Base-by-base conservation (phyloP, 2,797 vertebrate genomes). In the Hozukius guyotensis region DNA sequence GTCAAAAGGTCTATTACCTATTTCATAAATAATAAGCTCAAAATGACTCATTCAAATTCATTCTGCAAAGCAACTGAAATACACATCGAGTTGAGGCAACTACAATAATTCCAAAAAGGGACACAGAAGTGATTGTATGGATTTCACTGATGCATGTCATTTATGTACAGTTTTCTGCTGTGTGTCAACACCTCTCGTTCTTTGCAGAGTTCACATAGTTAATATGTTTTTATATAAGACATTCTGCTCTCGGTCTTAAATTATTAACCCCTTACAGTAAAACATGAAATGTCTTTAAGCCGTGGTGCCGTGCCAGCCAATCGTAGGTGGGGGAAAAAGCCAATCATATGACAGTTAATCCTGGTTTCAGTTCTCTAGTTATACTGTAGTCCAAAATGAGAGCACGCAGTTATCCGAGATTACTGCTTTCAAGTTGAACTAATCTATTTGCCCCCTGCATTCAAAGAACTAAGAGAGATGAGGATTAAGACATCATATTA, bases 381-480 rank as follows among this genome's bases (percentile, higher is more conserved):
- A 31, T 25, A 53, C 52, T 62, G 55, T 69, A 67, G 52, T 68
- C n/a, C 49, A 71, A 49, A 56, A 69, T 46, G 38, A 57, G 34
- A 72, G 34, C 46, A 53, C 2, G 8, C 34, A 18, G 24, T 73
- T 63, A 67, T 77, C 34, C 34, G 64, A 69, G 75, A 85, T 80
- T 67, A 83, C 59, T 57, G 60, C 73, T 60, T 69, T 52, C 4
- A 60, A 71, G 25, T 78, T 66, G 22, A 20, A 74, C 36, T 81
- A 81, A 81, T 80, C 65, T 79, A 49, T 78, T 80, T 84, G 70
- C 24, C 32, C 82, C 27, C n/a, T 74, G 42, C 36, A 68, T 42
- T 82, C 27, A 70, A 68, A 65, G 32, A 68, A 60, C 63, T 60
- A 31, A 85, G 14, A 66, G n/a, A 66, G 42, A 82, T 34, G 20